Conservation (phyloP, 2,113 vertebrate genomes). For the Zosterops pallidus region DNA sequence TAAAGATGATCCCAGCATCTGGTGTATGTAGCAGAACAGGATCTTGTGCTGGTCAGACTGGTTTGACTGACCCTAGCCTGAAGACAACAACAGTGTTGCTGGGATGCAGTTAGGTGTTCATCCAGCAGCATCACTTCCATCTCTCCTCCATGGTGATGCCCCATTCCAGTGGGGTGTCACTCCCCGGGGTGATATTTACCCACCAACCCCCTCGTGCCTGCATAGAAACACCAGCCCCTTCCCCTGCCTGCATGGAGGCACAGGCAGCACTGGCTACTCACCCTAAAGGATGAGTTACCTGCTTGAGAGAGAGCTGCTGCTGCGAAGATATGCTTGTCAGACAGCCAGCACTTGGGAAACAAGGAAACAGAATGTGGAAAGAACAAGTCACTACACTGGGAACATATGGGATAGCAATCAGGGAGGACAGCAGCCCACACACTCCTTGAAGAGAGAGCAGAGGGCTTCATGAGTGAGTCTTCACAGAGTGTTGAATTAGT, state of each 20-base stretch:
- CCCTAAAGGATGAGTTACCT: not conserved
- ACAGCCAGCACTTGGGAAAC: not conserved
- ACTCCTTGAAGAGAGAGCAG: not conserved
- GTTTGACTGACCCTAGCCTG: not conserved
- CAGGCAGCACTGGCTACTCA: not conserved
- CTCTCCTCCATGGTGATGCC: not conserved
- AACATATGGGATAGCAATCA: slow-evolving; percentile 7
- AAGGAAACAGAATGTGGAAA: not conserved
- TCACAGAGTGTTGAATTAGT: not conserved
- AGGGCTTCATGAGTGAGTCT: not conserved
- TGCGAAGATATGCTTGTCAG: slow-evolving; percentile 13
- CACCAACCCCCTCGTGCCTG: not conserved
- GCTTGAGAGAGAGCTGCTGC: not conserved
- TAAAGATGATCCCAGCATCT: not conserved
- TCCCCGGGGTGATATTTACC: not conserved
- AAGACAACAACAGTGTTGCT: not conserved
- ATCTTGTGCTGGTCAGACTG: not conserved
- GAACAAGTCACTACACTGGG: not conserved
- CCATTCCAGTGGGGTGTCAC: not conserved
- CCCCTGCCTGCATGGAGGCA: not conserved
- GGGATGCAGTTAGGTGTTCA: not conserved
- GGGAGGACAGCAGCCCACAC: not conserved
- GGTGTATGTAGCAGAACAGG: not conserved
- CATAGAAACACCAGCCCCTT: not conserved
- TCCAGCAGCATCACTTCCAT: not conserved